Evolutionary conservation across 2,797 vertebrate genomes (phyloP).

Genomic region (Cossypha dichroa): DNA sequence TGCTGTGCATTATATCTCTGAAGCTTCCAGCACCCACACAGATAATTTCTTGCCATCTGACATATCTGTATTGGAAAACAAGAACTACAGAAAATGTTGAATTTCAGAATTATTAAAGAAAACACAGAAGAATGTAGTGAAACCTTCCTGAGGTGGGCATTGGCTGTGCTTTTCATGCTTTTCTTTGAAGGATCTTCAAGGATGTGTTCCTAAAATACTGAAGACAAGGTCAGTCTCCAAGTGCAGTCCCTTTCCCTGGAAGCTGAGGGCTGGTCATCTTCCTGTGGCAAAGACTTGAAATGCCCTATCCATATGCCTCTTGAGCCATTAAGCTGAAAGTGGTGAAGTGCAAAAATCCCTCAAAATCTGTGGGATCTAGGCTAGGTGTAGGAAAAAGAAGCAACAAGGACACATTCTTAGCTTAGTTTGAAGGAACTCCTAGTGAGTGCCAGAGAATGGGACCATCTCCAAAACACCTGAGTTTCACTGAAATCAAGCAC

Average conservation of each 20-base stretch:
- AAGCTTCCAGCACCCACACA: background rate
- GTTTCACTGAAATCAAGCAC: background rate
- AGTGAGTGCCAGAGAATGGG: background rate
- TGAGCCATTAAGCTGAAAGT: background rate
- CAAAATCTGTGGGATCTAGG: background rate
- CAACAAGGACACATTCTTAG: fast-evolving
- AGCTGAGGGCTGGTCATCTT: background rate
- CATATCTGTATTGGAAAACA: background rate
- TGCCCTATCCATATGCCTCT: background rate
- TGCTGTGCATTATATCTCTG: background rate
- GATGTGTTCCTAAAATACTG: background rate
- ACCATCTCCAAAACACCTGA: background rate
- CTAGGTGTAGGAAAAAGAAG: background rate
- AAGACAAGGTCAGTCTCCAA: background rate
- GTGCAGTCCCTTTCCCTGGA: background rate
- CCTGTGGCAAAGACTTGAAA: background rate
- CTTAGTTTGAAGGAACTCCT: background rate
- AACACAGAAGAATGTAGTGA: background rate
- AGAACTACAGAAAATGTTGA: background rate
- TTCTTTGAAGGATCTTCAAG: background rate
- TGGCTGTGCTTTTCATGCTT: background rate
- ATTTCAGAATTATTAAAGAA: background rate
- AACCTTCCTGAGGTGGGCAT: background rate
- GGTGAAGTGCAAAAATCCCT: background rate
- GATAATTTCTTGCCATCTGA: background rate